Base-by-base conservation (phyloP, 2,113 vertebrate species). In the Mirza zaza region DNA sequence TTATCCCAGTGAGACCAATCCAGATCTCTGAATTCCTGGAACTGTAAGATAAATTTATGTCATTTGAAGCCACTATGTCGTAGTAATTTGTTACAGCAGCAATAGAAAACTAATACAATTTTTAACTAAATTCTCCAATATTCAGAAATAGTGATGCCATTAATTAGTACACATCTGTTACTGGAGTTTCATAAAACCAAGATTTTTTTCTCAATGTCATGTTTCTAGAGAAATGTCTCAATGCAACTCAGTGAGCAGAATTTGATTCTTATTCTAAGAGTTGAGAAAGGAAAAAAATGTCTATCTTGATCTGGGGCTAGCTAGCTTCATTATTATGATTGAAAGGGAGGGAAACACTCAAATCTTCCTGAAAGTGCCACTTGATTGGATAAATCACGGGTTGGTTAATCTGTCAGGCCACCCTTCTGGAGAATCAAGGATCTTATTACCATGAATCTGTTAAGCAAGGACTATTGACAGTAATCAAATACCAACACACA, bases 391-490 rank as follows among this genome's bases (percentile, higher is more conserved):
- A 95, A 91, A 94, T 94, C 93, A 96, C 91, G 88, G 83, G 59
- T 95, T 95, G 20, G 77, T 95, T 96, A 91, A 93, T 96, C 91
- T 94, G 82, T 95, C 97, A 95, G 63, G 6, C 39, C 79, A 80
- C 70, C 71, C 92, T 96, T 94, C 45, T 63, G 93, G 75, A 94
- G 59, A 94, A 84, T 93, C 88, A 91, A 95, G 68, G 50, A 94
- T 89, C 91, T 95, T 96, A 97, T 96, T 97, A 97, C 65, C n/a
- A 84, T 86, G 89, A 95, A 91, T 87, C 87, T 80, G 57, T 91
- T 97, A 82, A 86, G 50, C 36, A 85, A 89, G 34, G 91, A 52
- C 39, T 79, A 91, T 77, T 89, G 77, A 83, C 48, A 93, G 77
- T 94, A 96, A 95, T 96, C 95, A 97, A 96, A 91, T 93, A 94